Percentiles rank a stretch among this genome's conserved stretches.
phyloP scores from a whole-genome alignment of 2,888 invertebrate species.

The Idaea biselata region DNA sequence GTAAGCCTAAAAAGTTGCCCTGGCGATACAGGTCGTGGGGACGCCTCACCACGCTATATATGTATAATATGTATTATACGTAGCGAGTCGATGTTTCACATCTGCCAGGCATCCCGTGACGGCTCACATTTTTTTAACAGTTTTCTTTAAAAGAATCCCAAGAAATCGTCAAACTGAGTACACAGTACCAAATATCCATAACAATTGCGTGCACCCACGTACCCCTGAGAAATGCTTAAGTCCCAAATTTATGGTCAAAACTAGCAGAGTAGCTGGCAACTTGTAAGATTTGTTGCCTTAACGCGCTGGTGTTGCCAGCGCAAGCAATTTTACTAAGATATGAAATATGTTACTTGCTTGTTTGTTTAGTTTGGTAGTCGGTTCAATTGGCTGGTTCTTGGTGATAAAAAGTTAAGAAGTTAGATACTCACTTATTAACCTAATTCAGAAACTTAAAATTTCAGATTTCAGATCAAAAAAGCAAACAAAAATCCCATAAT shows the following conservation, averaged over 20 bases:
- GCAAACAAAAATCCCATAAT: no score
- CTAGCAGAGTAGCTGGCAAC: background rate
- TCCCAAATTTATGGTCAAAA: slow-evolving; percentile 5
- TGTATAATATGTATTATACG: no score
- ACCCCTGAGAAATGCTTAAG: background rate
- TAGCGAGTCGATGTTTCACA: no score
- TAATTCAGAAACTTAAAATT: no score
- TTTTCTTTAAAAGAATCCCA: background rate
- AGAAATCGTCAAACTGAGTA: background rate
- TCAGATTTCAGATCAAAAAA: no score
- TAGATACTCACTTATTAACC: no score
- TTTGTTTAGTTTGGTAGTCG: background rate
- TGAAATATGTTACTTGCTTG: background rate
- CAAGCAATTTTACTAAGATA: background rate
- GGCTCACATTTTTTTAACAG: no score
- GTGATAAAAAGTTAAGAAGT: background rate
- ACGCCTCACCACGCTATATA: no score
- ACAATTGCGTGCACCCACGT: background rate
- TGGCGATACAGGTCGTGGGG: no score
- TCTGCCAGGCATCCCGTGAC: no score
- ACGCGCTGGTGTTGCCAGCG: background rate
- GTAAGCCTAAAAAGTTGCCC: no score
- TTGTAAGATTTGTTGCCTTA: slow-evolving; percentile 5
- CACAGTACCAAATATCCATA: background rate
- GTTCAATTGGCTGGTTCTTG: background rate